phyloP scores from a whole-genome alignment of 2,113 vertebrate genomes.

The Nansenia antarctica region DNA sequence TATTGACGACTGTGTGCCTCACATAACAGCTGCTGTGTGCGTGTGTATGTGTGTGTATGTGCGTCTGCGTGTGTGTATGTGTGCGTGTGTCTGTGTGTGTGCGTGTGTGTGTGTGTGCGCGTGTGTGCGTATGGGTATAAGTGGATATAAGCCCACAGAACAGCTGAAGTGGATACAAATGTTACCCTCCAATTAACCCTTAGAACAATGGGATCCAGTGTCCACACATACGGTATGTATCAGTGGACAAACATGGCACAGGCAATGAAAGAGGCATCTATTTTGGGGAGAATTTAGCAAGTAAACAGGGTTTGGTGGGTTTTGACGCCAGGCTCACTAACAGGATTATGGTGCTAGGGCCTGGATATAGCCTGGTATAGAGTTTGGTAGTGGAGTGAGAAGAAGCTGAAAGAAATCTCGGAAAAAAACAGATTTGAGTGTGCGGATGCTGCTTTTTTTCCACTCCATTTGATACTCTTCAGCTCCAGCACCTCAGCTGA shows the following conservation, averaged over 20 bases:
- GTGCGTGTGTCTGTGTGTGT: too few species aligned
- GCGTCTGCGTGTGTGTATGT: too few species aligned
- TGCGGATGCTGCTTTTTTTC: too few species aligned
- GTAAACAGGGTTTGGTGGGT: slow-evolving; percentile 13
- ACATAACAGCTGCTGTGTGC: slow-evolving; percentile 49
- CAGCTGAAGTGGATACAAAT: slow-evolving; percentile 32
- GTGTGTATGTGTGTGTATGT: too few species aligned
- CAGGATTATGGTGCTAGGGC: neutral
- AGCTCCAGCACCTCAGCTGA: too few species aligned
- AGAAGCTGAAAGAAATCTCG: too few species aligned
- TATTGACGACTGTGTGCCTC: slow-evolving; percentile 48
- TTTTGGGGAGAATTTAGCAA: slow-evolving; percentile 11
- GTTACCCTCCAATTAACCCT: slow-evolving; percentile 33
- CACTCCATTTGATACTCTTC: too few species aligned
- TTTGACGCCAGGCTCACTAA: neutral
- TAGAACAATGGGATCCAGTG: slow-evolving; percentile 41
- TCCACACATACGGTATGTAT: slow-evolving; percentile 2
- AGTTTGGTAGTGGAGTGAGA: too few species aligned
- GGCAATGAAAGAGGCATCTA: slow-evolving; percentile 22
- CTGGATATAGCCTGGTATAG: slow-evolving; percentile 7
- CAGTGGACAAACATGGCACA: slow-evolving; percentile 6
- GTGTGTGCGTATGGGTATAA: too few species aligned
- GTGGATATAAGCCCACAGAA: slow-evolving; percentile 21
- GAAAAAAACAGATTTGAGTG: too few species aligned
- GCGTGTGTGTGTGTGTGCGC: too few species aligned